Evolutionary conservation across 2,113 vertebrate species (phyloP).

Genomic region (Dolichallabes microphthalmus): DNA sequence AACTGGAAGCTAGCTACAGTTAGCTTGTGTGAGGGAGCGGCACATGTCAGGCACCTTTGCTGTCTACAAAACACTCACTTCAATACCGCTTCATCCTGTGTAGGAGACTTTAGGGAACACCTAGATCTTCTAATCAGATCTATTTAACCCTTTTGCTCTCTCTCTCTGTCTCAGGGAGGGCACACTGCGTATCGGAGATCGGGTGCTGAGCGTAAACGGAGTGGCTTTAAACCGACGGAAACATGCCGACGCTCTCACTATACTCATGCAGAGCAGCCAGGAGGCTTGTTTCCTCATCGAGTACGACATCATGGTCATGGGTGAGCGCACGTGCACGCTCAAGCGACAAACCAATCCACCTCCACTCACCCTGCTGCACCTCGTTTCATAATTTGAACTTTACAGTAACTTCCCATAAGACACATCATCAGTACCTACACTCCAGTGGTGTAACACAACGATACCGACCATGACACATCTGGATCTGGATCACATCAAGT

Average conservation of each 20-base stretch:
- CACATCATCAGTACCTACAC: not conserved
- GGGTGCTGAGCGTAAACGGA: slow-evolving; percentile 88
- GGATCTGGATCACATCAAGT: not conserved
- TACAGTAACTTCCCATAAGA: not conserved
- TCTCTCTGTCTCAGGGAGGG: slow-evolving; percentile 78
- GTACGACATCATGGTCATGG: slow-evolving; percentile 91
- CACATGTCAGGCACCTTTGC: too few species aligned
- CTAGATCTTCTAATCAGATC: not conserved
- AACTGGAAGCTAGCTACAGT: not conserved
- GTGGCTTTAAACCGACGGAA: slow-evolving; percentile 86
- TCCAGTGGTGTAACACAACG: not conserved
- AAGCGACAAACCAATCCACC: not conserved
- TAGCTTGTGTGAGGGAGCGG: not conserved
- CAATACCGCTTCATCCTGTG: too few species aligned
- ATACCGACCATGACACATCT: too few species aligned
- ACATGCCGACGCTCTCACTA: slow-evolving; percentile 84
- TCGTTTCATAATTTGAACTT: not conserved
- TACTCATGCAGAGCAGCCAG: slow-evolving; percentile 86
- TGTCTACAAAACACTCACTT: too few species aligned
- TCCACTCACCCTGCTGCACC: not conserved
- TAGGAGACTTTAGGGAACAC: too few species aligned
- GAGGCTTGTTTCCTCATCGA: slow-evolving; percentile 95
- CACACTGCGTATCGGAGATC: slow-evolving; percentile 89
- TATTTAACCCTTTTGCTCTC: not conserved
- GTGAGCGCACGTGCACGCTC: slow-evolving; percentile 71